Evolutionary conservation across 2,797 vertebrate genomes (phyloP), one percentile per base, ranked within the genome.

Genomic region (Coccyzus lansbergi): DNA sequence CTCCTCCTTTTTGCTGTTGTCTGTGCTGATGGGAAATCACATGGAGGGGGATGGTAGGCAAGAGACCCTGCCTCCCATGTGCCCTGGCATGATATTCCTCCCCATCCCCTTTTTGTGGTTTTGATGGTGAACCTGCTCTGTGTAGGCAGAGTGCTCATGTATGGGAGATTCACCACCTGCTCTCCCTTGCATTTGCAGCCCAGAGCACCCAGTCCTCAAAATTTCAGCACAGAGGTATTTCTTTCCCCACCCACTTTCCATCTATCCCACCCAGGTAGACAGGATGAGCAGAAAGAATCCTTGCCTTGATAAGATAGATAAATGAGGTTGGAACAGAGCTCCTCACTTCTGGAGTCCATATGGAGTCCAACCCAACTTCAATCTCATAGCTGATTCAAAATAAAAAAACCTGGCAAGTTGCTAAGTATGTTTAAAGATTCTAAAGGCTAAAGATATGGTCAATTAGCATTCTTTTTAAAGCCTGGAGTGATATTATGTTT

Each of bases 241-340:
- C 60, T 91, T 84, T 90, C 83, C 48, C 80, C 94, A 91, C 91
- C 90, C 85, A 91, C 69, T 94, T 95, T 95, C 79, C 59, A 55
- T 89, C 72, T 91, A 94, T 96, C 95, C 96, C 94, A 95, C 96
- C 96, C 94, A 96, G 96, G 96, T 94, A 96, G 96, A 95, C 53
- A 95, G 93, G 86, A 87, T 83, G 90, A 94, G 48, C 84, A 93
- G 88, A 95, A 96, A 89, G 79, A 95, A 95, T 86, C 94, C n/a
- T 85, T 95, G 91, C 89, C 84, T 93, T 96, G 94, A 95, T 95
- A 93, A 95, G 79, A 89, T 91, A 95, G 93, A 95, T 96, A 95
- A 96, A 95, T 48, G 91, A 85, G 56, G 48, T 91, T 95, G 92
- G 95, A 96, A 95, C 88, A 78, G 82, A 93, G 51, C 63, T 95